Evolutionary conservation across 2,113 vertebrate species (phyloP).

Genomic region (Anser brachyrhynchus): DNA sequence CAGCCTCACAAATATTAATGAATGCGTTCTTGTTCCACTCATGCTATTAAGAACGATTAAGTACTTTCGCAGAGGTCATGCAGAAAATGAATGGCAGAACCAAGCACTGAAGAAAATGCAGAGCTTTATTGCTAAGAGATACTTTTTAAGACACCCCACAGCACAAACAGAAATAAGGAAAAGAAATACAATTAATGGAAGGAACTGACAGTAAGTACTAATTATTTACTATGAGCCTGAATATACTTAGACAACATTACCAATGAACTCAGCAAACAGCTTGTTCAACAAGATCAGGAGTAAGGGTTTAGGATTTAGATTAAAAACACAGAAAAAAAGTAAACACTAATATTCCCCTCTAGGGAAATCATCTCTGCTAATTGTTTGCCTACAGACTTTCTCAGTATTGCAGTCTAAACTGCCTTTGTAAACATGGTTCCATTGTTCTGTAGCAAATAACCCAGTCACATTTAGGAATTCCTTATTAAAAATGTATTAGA

Average conservation of each 20-base stretch:
- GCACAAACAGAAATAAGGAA: not conserved
- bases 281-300: conserved; percentile 43
- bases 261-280: conserved; percentile 25
- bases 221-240: conserved; percentile 25
- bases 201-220: not conserved
- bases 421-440: not conserved
- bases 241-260: not conserved
- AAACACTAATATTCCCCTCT: conserved; percentile 27
- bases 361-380: conserved; percentile 59
- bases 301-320: conserved; percentile 42
- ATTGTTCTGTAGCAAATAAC: not conserved
- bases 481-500: not conserved
- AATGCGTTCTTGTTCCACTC: conserved; percentile 64
- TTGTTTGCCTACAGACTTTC: conserved; percentile 39
- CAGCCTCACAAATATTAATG: conserved; percentile 63
- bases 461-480: not conserved
- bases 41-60: conserved; percentile 57
- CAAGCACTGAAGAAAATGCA: conserved; percentile 25
- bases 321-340: conserved; percentile 23
- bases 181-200: conserved; percentile 30
- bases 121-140: not conserved
- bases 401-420: not conserved
- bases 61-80: conserved; percentile 52
- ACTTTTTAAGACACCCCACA: conserved; percentile 19
- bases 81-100: conserved; percentile 54